These are phyloP conservation scores for Aegotheles bennettii DNA, from an alignment of 2,113 vertebrate genomes.

Conservation along the genomic window DNA sequence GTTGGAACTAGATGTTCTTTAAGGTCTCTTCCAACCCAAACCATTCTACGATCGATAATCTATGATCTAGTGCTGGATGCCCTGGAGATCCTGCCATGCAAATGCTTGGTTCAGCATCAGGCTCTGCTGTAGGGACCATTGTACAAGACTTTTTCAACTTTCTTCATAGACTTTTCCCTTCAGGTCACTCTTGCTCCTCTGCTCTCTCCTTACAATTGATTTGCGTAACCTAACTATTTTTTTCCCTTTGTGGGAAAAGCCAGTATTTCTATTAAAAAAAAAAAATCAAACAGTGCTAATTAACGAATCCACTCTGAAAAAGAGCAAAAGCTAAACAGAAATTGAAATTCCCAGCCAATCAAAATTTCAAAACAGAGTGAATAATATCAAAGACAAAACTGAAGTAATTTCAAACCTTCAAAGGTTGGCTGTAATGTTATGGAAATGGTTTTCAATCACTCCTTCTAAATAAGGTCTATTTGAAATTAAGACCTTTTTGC, in stretches of 20 bases:
- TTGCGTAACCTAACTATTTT: background rate
- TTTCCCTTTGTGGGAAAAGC: background rate
- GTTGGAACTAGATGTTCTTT: too few relatives aligned
- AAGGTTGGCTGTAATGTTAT: slow-evolving; percentile 21
- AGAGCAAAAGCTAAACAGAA: background rate
- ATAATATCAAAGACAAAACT: slow-evolving; percentile 27
- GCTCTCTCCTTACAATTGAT: background rate
- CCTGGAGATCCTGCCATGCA: background rate
- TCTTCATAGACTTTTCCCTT: background rate
- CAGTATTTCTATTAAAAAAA: background rate
- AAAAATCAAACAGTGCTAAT: rapidly evolving
- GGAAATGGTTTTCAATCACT: slow-evolving; percentile 43
- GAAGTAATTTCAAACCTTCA: slow-evolving; percentile 14
- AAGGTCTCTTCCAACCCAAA: too few relatives aligned
- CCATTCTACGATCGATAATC: too few relatives aligned
- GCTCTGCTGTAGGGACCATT: background rate
- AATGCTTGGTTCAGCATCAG: background rate
- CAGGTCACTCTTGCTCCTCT: background rate
- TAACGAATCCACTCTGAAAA: background rate
- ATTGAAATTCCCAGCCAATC: background rate
- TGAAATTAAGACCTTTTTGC: slow-evolving; percentile 33
- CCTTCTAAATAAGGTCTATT: slow-evolving; percentile 13
- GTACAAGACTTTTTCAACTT: background rate
- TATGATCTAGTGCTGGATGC: background rate
- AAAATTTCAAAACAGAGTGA: background rate